Evolutionary conservation across 92 coral and sea anemone species (phyloP).

Genomic region (Metridium senile): DNA sequence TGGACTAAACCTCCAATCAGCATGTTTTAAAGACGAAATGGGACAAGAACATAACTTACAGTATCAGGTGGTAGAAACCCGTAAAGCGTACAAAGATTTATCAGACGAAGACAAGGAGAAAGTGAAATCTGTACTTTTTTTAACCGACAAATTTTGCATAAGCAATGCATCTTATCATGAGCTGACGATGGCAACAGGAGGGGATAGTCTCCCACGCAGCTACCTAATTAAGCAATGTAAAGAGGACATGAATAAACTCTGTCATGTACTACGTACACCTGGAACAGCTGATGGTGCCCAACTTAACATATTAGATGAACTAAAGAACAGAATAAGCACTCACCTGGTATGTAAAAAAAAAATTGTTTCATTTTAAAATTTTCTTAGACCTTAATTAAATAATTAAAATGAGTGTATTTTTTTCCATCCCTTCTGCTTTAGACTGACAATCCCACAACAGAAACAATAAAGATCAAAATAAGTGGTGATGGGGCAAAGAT

Average conservation of each 20-base stretch:
- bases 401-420: too few relatives aligned
- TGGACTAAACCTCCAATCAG: too few relatives aligned
- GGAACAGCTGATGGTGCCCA: slow-evolving; percentile 55
- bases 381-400: too few relatives aligned
- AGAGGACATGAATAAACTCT: slow-evolving; percentile 38
- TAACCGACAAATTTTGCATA: slow-evolving; percentile 45
- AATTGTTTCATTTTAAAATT: too few relatives aligned
- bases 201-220: slow-evolving; percentile 38
- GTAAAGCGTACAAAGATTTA: background rate
- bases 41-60: too few relatives aligned
- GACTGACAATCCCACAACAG: too few relatives aligned
- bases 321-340: too few relatives aligned
- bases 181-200: slow-evolving; percentile 14
- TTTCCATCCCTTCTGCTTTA: too few relatives aligned
- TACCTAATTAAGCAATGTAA: slow-evolving; percentile 55
- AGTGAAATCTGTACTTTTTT: background rate
- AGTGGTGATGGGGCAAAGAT: slow-evolving; percentile 70
- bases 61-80: too few relatives aligned
- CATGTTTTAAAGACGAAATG: too few relatives aligned
- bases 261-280: slow-evolving; percentile 39
- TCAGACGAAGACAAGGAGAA: slow-evolving; percentile 5
- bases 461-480: slow-evolving; percentile 49
- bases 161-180: slow-evolving; percentile 59
- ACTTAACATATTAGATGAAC: too few relatives aligned
- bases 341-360: too few relatives aligned